Evolutionary conservation across 2,888 invertebrate genomes (phyloP), one percentile per base, ranked within the genome.

Genomic region (Cantharis rustica): DNA sequence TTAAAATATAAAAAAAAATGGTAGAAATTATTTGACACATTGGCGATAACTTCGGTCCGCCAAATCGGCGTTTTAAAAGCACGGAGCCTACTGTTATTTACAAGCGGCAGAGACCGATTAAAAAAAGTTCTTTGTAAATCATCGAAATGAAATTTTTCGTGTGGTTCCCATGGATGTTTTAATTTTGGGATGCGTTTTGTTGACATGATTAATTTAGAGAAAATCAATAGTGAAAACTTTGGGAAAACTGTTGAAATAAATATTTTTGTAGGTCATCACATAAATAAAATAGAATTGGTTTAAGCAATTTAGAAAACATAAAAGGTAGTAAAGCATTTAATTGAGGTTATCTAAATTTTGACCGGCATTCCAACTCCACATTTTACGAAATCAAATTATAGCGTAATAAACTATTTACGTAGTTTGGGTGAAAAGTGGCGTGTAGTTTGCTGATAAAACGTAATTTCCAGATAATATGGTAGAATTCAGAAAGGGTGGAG

Each of bases 401-500:
- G 47, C 47, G 7, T 47, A 5, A 47, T 47, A 47, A 47, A 47
- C 7, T 47, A 47, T 47, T 47, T 47, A 47, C 47, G 47, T 47
- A 23, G 61, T 69, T 47, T 73, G 27, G 31, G 61, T 16, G 69
- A 73, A 68, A 68, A 23, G 23, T 61, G 23, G 72, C 61, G 72
- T 47, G 26, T 26, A 31, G 11, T 16, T 61, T 13, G 69, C 23
- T 74, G 69, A 74, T 74, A 69, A 74, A 70, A 47, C 27, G 63
- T 74, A 66, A 72, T 78, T 78, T 66, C 31, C 64, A 78, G 75
- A 68, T 77, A 78, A 78, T 78, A 78, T 78, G 78, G 71, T 78
- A 78, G 71, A 64, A 71, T 62, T 26, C 66, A 69, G 13, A 71
- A 71, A 68, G 15, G 72, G 75, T 47, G 77, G 71, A 20, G 68